phyloP scores from a whole-genome alignment of 1,140 invertebrate genomes.

The Pachyrhynchus sulphureomaculatus region DNA sequence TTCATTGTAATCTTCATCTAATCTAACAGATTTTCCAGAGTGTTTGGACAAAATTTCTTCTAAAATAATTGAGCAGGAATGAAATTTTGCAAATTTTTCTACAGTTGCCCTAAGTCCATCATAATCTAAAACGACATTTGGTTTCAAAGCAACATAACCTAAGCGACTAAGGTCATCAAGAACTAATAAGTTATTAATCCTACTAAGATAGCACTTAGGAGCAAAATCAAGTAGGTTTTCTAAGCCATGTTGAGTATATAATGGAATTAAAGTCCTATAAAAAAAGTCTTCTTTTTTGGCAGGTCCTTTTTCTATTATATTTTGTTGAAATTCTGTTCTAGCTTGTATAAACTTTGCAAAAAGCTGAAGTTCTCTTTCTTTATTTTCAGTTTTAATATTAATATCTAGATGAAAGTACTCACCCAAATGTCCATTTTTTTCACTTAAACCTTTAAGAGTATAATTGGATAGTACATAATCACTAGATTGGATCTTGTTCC shows the following conservation, averaged over 20 bases:
- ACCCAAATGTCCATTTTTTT: conserved; percentile 26
- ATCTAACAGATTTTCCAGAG: background rate
- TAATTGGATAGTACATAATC: conserved; percentile 8
- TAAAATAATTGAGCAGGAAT: too few species aligned
- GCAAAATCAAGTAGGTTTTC: conserved; percentile 13
- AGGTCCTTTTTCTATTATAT: conserved; percentile 1
- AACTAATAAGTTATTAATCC: too few species aligned
- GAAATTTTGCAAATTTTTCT: conserved; percentile 11
- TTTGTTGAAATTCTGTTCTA: background rate
- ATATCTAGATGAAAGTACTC: conserved; percentile 17
- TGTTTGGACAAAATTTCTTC: conserved; percentile 12
- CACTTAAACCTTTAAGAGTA: background rate
- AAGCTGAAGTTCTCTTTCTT: background rate
- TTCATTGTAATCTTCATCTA: conserved; percentile 4
- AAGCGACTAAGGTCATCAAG: conserved; percentile 3
- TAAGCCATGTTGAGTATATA: conserved; percentile 7
- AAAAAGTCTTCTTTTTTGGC: too few species aligned
- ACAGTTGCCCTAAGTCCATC: conserved; percentile 7
- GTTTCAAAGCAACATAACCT: conserved; percentile 3
- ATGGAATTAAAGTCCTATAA: too few species aligned
- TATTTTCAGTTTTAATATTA: background rate
- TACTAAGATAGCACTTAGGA: too few species aligned
- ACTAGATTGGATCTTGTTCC: background rate
- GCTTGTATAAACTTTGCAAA: conserved; percentile 14
- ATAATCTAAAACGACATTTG: conserved; percentile 2